phyloP scores from a whole-genome alignment of 1,140 invertebrate species.

The Fopius arisanus region DNA sequence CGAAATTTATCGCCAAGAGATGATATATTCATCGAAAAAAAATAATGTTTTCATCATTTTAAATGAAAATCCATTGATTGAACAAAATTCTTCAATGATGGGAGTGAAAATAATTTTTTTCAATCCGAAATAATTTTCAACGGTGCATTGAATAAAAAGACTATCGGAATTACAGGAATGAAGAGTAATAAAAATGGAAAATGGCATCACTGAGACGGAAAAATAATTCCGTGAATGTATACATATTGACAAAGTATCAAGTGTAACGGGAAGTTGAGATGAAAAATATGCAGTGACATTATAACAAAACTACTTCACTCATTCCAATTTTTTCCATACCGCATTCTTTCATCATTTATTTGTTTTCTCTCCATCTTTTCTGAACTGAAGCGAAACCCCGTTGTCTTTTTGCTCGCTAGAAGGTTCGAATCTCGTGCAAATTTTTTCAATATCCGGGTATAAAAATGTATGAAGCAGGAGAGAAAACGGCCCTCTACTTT shows the following conservation, averaged over 20 bases:
- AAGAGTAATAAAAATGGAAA: background rate
- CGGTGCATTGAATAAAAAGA: too few relatives aligned
- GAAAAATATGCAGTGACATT: background rate
- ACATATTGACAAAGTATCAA: background rate
- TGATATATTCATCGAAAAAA: too few relatives aligned
- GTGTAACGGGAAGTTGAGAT: background rate
- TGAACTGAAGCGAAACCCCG: background rate
- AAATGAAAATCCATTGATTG: too few relatives aligned
- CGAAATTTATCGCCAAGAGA: too few relatives aligned
- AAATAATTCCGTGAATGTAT: background rate
- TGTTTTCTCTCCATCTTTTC: background rate
- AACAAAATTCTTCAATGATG: too few relatives aligned
- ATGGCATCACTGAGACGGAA: background rate
- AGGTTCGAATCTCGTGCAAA: constrained; percentile 29
- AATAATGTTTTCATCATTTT: too few relatives aligned
- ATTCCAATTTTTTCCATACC: background rate
- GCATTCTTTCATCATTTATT: background rate
- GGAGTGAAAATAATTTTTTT: too few relatives aligned
- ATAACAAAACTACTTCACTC: background rate
- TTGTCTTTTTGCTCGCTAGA: background rate
- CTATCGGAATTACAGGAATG: background rate
- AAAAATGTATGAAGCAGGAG: constrained; percentile 32
- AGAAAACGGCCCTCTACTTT: background rate
- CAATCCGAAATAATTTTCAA: too few relatives aligned
- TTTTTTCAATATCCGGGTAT: constrained; percentile 35